These are phyloP conservation scores for Pollachius pollachius DNA, from an alignment of 2,113 vertebrate genomes.

Conservation along the genomic window DNA sequence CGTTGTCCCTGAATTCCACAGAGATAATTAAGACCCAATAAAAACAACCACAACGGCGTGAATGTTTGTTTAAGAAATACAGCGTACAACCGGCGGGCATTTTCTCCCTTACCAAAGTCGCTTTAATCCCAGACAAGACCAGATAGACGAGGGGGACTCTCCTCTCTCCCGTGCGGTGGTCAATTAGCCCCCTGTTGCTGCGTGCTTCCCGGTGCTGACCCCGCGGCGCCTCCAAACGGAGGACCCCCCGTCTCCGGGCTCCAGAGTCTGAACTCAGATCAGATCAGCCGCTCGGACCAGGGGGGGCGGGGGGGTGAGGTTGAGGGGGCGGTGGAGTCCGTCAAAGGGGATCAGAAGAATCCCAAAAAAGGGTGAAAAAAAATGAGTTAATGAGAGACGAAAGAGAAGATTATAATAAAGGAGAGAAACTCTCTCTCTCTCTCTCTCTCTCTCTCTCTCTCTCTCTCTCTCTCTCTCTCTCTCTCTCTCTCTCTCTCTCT, in stretches of 20 bases:
- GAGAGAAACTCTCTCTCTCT: conserved; percentile 3
- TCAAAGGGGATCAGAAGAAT: conserved; percentile 12
- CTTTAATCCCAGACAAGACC: neutral
- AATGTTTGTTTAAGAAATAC: too few relatives aligned
- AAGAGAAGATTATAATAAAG: conserved; percentile 12
- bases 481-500: neutral
- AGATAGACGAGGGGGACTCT: neutral
- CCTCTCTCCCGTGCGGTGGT: neutral
- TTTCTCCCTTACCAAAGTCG: too few relatives aligned
- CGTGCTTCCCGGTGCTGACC: conserved; percentile 49
- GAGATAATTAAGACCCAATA: too few relatives aligned
- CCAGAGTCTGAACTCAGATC: neutral
- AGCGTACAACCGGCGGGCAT: too few relatives aligned
- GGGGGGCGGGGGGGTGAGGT: conserved; percentile 33
- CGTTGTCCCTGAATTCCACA: too few relatives aligned
- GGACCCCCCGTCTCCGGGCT: neutral
- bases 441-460: neutral
- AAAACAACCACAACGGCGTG: too few relatives aligned
- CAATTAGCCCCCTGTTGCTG: conserved; percentile 56
- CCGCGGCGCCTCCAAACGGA: conserved; percentile 46
- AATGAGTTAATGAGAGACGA: conserved; percentile 24
- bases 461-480: neutral
- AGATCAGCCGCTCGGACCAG: conserved; percentile 42
- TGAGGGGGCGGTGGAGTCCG: conserved; percentile 24
- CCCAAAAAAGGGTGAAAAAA: conserved; percentile 21